These are phyloP conservation scores for Schizopygopsis malacanthus DNA, from an alignment of 2,797 vertebrate genomes.

Conservation along the genomic window DNA sequence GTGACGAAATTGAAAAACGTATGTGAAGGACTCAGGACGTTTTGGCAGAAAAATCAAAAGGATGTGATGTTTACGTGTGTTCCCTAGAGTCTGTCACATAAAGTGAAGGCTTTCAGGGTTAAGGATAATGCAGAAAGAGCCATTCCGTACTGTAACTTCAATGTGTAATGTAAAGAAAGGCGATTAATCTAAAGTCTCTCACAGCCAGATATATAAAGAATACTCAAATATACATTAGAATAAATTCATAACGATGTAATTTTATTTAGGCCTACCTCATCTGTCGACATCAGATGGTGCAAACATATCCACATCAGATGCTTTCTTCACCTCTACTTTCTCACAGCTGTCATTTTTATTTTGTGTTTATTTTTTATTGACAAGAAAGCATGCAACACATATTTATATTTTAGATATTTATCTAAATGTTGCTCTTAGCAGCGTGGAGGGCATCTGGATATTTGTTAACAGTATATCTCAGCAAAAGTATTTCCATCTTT, in stretches of 20 bases:
- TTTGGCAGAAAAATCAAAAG: neutral
- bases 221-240: no score
- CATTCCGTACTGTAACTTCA: neutral
- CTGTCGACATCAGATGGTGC: no score
- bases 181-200: no score
- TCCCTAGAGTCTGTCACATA: neutral
- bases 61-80: neutral
- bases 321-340: neutral
- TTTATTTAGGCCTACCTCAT: no score
- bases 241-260: no score
- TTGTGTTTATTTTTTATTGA: neutral
- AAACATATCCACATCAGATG: neutral
- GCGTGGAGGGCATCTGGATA: neutral
- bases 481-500: neutral
- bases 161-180: neutral
- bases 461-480: neutral
- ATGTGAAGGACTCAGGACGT: neutral
- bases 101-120: neutral
- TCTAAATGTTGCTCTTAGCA: neutral
- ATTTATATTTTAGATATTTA: neutral
- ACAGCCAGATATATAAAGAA: no score
- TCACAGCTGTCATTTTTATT: neutral
- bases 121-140: neutral
- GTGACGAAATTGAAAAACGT: neutral
- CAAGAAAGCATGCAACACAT: neutral